These are phyloP conservation scores for Sebastes trivittatus DNA, from an alignment of 2,797 vertebrate genomes.

Conservation along the genomic window DNA sequence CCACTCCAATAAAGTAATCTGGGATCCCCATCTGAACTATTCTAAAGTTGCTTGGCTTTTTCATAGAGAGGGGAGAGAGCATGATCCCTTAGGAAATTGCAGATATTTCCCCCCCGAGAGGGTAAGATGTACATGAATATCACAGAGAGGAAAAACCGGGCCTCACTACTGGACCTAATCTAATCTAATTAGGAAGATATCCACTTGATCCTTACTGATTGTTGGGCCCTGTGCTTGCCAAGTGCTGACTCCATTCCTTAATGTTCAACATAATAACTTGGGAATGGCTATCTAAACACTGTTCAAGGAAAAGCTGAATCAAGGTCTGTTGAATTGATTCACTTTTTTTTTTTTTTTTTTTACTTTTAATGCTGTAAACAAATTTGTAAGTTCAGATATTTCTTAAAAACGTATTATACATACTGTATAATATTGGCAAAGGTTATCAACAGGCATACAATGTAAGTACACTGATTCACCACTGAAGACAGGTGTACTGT, in stretches of 20 bases:
- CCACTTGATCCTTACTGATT: slow-evolving; percentile 50
- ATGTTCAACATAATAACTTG: slow-evolving; percentile 17
- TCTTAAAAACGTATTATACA: background rate
- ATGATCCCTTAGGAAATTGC: slow-evolving; percentile 29
- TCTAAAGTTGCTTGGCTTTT: slow-evolving; percentile 13
- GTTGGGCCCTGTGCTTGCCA: slow-evolving; percentile 20
- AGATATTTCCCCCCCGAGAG: slow-evolving; percentile 17
- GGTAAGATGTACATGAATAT: slow-evolving; percentile 15
- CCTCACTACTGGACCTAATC: slow-evolving; percentile 42
- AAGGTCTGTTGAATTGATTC: background rate
- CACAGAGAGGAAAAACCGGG: slow-evolving; percentile 18
- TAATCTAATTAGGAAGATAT: slow-evolving; percentile 60
- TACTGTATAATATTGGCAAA: background rate
- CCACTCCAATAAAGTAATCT: slow-evolving; percentile 5
- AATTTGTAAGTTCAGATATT: background rate
- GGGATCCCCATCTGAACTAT: background rate
- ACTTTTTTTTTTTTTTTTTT: background rate
- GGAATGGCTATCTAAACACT: slow-evolving; percentile 5
- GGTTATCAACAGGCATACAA: background rate
- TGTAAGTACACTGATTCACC: background rate
- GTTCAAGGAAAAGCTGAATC: slow-evolving; percentile 3
- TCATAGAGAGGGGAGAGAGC: background rate
- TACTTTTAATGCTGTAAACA: background rate
- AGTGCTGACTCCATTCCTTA: slow-evolving; percentile 29
- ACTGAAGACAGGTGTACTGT: background rate